Base-by-base conservation (phyloP, 1,140 invertebrate species). In the Leptopilina boulardi region DNA sequence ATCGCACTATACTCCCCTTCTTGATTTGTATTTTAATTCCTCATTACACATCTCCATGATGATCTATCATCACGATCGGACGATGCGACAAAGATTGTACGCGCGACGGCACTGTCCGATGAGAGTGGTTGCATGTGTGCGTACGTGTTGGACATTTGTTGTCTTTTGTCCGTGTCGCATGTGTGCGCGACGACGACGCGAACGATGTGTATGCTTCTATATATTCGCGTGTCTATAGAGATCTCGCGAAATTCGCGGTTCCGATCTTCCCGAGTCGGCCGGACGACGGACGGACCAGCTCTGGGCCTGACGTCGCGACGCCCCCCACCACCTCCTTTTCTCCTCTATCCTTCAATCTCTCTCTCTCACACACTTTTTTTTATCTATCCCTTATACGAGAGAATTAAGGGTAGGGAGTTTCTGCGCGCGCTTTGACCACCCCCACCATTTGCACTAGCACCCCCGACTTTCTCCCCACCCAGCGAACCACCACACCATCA, bases 261-360 rank as follows among this genome's bases (percentile, higher is more conserved):
- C 84, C 75, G 84, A 82, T 84, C 79, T 78, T 87, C 9, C n/a
- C 85, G 84, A 88, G 88, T 91, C 90, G 88, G 90, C 89, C 89
- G 90, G 89, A 90, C 89, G 89, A 88, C 82, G 84, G 84, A 87
- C 85, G 85, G 84, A 86, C 85, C 85, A 86, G 85, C 85, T 85
- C 85, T 85, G 82, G 85, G 82, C 85, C 86, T 80, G 85, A 85
- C 86, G 85, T 87, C 85, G 86, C 83, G 84, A 86, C 85, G 84
- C 86, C 86, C 84, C 86, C 82, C 81, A 81, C 73, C 73, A 23
- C 15, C 38, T 70, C 30, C 41, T 59, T 74, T 75, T 56, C 26
- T 66, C 10, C 10, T 79, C 79, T 66, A 75, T 8, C 59, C 47
- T 56, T 59, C 75, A 73, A 77, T 66, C 4, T 23, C 41, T 34